Percentiles rank a stretch among this genome's conserved stretches.
Evolutionary conservation across 2,797 vertebrate species (phyloP).

Genomic region (Sebastolobus altivelis): DNA sequence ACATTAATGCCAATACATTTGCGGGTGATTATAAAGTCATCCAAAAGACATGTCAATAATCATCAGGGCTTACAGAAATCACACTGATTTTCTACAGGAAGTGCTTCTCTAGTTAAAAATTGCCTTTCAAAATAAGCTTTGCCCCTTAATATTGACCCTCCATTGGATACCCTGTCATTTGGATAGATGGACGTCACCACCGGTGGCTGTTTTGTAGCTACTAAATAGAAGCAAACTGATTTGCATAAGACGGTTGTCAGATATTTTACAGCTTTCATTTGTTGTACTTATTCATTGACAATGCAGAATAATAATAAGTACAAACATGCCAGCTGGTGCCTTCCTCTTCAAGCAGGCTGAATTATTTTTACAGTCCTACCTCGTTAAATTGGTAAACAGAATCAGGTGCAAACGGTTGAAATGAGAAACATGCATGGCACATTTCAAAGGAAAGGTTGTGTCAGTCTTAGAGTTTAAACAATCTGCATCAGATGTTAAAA

Average conservation of each 20-base stretch:
- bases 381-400: neutral
- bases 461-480: neutral
- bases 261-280: neutral
- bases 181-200: neutral
- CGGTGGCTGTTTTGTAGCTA: neutral
- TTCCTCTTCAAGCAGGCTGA: neutral
- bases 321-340: neutral
- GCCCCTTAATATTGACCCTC: constrained; percentile 3
- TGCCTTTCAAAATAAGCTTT: neutral
- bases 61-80: constrained; percentile 1
- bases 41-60: neutral
- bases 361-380: neutral
- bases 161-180: neutral
- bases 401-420: neutral
- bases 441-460: neutral
- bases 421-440: neutral
- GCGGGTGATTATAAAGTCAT: constrained; percentile 1
- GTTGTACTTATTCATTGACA: neutral
- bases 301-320: neutral
- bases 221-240: constrained; percentile 4
- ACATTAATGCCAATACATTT: neutral
- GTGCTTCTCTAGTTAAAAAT: neutral
- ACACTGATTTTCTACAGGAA: neutral
- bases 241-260: neutral
- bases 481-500: neutral